Base-by-base conservation (phyloP, 2,888 invertebrate genomes). In the Therioaphis trifolii region DNA sequence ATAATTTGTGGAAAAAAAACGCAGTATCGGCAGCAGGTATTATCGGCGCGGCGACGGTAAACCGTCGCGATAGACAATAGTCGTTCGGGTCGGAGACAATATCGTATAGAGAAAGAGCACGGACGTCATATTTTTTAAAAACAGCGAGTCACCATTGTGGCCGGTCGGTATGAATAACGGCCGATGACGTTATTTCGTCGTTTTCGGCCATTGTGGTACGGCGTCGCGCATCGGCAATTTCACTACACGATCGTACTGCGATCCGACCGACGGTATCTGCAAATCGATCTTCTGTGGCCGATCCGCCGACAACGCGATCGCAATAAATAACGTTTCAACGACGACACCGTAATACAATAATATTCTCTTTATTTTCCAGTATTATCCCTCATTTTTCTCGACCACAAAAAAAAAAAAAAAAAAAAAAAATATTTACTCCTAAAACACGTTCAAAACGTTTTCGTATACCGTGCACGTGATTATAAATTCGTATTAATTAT, bases 151-250 rank as follows among this genome's bases (percentile, higher is more conserved):
- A 29, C n/a, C 24, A 24, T 35, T 52, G 49, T 52, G n/a, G n/a
- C n/a, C 24, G 66, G 24, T 46, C 27, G 4, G 29, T 7, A 46
- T 76, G 14, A 76, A 46, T 29, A 46, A 63, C 14, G 29, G 9
- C 55, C 4, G 18, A n/a, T n/a, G n/a, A 35, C 55, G 35, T 58
- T 27, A 61, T 61, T 77, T 63, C 29, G 63, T 63, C 15, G 63
- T 66, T 66, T 77, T 24, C 35, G 49, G 18, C 49, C n/a, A 4
- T 35, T 0, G 72, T 55, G 14, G 0, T 35, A n/a, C 55, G 72
- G 52, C 46, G 69, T 69, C 3, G 18, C 61, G 58, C 43, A 14
- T 43, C 27, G 76, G 46, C 46, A 61, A 75, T 61, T 43, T 75
- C 43, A 43, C 12, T 27, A 43, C 61, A 43, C 12, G 18, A 4